Evolutionary conservation across 2,797 vertebrate genomes (phyloP), one percentile per base, ranked within the genome.

Genomic region (Pangasius krempfi): DNA sequence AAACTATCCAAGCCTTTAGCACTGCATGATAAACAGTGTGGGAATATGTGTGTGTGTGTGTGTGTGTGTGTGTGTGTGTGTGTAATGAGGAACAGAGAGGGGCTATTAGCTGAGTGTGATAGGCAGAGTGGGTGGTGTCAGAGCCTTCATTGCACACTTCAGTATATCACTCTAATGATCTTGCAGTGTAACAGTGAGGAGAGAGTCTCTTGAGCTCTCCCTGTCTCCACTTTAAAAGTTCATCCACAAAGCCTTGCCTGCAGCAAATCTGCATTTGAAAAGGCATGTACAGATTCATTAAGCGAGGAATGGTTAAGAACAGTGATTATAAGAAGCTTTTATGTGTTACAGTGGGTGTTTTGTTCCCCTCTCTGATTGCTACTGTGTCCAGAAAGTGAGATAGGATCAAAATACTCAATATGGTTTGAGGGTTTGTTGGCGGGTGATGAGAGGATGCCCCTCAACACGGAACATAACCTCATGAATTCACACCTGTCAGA

Each of bases 151-250:
- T 76, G 47, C 70, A 72, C 85, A 82, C 62, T 87, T 83, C 33
- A 83, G 79, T 90, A 81, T 81, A 88, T 91, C 87, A 87, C 60
- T 9, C 40, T 86, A 81, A 88, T 75, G 60, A 83, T 75, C 70
- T 47, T 80, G 73, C 47, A 62, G 62, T 87, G 79, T 89, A 70
- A 86, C 70, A 86, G 88, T 83, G 54, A 80, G 84, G 27, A 52
- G 30, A 85, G 75, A 84, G 86, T 13, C 72, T 84, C 54, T 85
- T n/a, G 22, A 76, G 40, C 80, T 73, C 47, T 78, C 33, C 82
- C 33, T 18, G 60, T 56, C 54, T 76, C 30, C 18, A 56, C 76
- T 81, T 81, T 60, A 66, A 54, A 66, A 56, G 76, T 81, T 47
- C 68, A 73, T 83, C 75, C 68, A 83, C 68, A 88, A 70, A 88